Evolutionary conservation across 2,113 vertebrate genomes (phyloP), one percentile per base, ranked within the genome.

Genomic region (Ailurus styani): DNA sequence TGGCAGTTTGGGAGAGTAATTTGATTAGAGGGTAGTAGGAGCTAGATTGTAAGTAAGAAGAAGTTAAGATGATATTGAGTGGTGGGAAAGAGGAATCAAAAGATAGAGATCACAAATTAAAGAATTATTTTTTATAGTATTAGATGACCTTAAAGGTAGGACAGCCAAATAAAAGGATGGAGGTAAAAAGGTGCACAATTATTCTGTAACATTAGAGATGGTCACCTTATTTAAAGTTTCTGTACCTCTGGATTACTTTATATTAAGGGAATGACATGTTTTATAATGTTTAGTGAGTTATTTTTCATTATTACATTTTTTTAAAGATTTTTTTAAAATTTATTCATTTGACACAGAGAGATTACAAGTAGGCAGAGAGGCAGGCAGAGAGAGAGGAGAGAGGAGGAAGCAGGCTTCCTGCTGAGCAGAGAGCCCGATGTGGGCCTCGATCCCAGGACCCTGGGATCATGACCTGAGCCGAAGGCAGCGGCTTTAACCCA

Each of bases 231-330:
- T 95, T 90, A 90, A 93, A 82, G 12, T 9, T 64, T 96, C 55
- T 68, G 0, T 87, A 64, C 40, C 6, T 57, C 55, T 60, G 17
- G 12, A 54, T 87, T 90, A 78, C 27, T 90, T 31, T 95, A 2
- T 84, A n/a, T 81, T 91, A 83, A 77, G n/a, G 21, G 87, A 93
- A 91, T 88, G 60, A 25, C 50, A 68, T 82, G 52, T 90, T 93
- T 93, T 93, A 52, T 90, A 78, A 47, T 95, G 7, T 60, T 93
- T 89, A 37, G 27, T 89, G 27, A 82, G 27, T 92, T 72, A 52
- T 81, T 93, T 94, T 94, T 92, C 10, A 90, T 11, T 81, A 54
- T 96, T 93, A 55, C 68, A 82, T 77, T 88, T 95, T 94, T 91
- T 45, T 6, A 45, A 45, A 5, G 45, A 45, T 45, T 45, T 45